These are phyloP conservation scores for Zaprionus vittiger DNA, from an alignment of 1,140 invertebrate genomes.

Conservation along the genomic window DNA sequence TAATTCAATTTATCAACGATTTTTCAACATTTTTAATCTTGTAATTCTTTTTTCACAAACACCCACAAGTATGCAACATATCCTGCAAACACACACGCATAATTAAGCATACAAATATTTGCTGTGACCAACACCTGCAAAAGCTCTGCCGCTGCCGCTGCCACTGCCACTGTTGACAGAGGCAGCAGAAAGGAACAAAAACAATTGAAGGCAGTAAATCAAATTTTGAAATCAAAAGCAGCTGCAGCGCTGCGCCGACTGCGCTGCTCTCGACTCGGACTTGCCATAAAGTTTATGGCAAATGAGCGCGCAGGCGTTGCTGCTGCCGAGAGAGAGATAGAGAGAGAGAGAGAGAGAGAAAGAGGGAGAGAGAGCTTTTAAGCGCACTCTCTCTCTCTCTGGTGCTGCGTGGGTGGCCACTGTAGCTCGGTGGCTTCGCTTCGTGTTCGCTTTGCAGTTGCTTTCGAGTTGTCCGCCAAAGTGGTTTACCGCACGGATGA, in stretches of 20 bases:
- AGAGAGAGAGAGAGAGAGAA: background rate
- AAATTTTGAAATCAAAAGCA: conserved; percentile 74
- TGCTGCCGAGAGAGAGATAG: background rate
- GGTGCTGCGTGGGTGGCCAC: conserved; percentile 41
- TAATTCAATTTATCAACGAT: background rate
- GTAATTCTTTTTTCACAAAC: background rate
- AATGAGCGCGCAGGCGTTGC: conserved; percentile 38
- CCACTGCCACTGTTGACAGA: background rate
- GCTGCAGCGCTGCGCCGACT: conserved; percentile 20
- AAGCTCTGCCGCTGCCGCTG: conserved; percentile 30
- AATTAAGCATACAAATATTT: conserved; percentile 66
- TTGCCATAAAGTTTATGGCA: conserved; percentile 70
- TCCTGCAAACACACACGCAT: conserved; percentile 29
- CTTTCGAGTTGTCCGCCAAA: conserved; percentile 78
- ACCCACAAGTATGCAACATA: conserved; percentile 44
- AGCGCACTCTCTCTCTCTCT: background rate
- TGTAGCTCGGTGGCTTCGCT: conserved; percentile 40
- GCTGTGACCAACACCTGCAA: conserved; percentile 1
- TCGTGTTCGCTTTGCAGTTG: conserved; percentile 58
- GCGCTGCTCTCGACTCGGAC: background rate
- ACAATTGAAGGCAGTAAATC: conserved; percentile 56
- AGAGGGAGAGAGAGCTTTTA: background rate
- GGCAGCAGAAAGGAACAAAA: conserved; percentile 20
- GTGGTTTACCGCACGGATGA: conserved; percentile 51
- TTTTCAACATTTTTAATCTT: too few species aligned